Conservation (phyloP, 2,888 invertebrate genomes). For the Nesidiocoris tenuis region DNA sequence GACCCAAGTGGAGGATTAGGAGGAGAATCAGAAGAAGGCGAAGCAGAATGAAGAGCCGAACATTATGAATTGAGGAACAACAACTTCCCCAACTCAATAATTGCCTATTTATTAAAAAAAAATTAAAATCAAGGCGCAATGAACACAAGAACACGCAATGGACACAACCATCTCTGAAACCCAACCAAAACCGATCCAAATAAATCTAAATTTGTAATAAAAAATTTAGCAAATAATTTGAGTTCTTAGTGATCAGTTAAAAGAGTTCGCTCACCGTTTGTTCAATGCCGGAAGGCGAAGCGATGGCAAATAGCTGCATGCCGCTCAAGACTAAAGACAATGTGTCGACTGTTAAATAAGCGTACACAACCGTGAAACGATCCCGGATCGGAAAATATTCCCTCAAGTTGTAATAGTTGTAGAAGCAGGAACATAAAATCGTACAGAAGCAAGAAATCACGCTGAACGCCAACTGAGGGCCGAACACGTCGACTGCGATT, state of each 20-base stretch:
- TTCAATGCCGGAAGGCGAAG: not conserved
- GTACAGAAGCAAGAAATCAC: constrained; percentile 1
- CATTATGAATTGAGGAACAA: no score
- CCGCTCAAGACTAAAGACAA: not conserved
- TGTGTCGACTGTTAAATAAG: not conserved
- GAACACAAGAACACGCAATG: no score
- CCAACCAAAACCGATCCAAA: no score
- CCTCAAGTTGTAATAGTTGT: not conserved
- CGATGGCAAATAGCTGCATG: not conserved
- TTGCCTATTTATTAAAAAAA: no score
- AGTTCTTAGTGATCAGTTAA: no score
- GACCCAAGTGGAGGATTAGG: no score
- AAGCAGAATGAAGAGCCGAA: no score
- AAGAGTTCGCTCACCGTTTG: not conserved
- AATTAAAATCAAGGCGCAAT: no score
- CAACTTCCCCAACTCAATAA: no score
- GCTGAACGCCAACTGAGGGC: constrained; percentile 3
- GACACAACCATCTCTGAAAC: no score
- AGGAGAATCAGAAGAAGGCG: constrained; percentile 1
- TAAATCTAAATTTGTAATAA: no score
- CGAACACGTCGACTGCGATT: not conserved
- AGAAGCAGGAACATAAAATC: not conserved
- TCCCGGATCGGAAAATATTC: not conserved
- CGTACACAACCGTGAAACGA: not conserved
- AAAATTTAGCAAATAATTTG: no score